Percentiles rank a stretch among this genome's conserved stretches.
These are phyloP conservation scores for Octonoba sinensis DNA, from an alignment of 2,888 invertebrate species.

Conservation along the genomic window DNA sequence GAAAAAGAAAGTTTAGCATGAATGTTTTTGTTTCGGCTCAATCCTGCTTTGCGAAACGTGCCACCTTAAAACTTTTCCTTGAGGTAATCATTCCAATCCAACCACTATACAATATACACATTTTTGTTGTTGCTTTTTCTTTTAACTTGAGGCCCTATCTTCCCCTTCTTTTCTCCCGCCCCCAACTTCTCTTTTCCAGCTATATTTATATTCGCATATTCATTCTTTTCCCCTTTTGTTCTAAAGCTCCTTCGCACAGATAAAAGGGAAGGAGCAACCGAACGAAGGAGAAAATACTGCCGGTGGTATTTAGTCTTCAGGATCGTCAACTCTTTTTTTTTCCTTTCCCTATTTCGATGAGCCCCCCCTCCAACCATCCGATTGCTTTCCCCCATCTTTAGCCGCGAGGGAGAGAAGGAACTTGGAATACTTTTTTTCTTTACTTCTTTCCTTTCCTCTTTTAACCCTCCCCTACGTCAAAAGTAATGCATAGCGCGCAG, in stretches of 20 bases:
- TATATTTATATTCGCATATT: conserved; percentile 24
- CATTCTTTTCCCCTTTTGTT: conserved; percentile 23
- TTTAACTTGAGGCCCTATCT: background rate
- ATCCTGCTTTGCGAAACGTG: conserved; percentile 36
- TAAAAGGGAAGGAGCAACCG: conserved; percentile 9
- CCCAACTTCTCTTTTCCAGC: conserved; percentile 8
- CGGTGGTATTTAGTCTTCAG: conserved; percentile 56
- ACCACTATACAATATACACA: conserved; percentile 22
- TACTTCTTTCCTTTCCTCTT: conserved; percentile 28
- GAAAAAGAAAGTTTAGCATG: conserved; percentile 17
- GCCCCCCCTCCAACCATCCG: background rate
- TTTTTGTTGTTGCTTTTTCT: conserved; percentile 1
- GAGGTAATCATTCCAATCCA: conserved; percentile 42
- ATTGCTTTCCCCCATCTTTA: conserved; percentile 7
- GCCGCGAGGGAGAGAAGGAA: conserved; percentile 16
- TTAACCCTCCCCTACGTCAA: conserved; percentile 17
- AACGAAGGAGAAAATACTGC: conserved; percentile 27
- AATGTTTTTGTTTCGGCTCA: conserved; percentile 49
- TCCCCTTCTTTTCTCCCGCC: conserved; percentile 1
- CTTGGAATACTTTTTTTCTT: conserved; percentile 21
- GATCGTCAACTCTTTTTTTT: conserved; percentile 36
- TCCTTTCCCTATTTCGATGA: conserved; percentile 2
- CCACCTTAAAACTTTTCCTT: conserved; percentile 21
- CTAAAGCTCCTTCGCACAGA: conserved; percentile 5
- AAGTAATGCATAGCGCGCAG: conserved; percentile 34